Evolutionary conservation across 2,113 vertebrate species (phyloP), one percentile per base, ranked within the genome.

Genomic region (Serinus canaria): DNA sequence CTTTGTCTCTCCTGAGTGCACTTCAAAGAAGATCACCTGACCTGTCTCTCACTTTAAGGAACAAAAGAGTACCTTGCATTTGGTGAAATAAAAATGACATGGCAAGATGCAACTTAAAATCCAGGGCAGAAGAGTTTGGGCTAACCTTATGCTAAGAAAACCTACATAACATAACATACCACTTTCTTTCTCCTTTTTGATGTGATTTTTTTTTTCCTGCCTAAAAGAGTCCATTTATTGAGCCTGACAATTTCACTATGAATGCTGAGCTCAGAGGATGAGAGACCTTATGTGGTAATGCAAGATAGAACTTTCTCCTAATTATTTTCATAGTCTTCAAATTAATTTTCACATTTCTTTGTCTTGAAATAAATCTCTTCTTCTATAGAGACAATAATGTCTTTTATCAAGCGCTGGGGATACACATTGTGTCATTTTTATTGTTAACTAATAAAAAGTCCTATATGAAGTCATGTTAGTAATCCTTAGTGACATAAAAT

Each of bases 1-100:
- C 47, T 68, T 86, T 2, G 0, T 17, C 47, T 95, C 53, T 95
- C 20, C 35, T 11, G 15, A 83, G 15, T 20, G n/a, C 56, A 70
- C 58, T 37, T 25, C 76, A 92, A 83, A 93, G 53, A 91, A 96
- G 75, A 97, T 95, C 82, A 96, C 84, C 85, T 89, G 87, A 63
- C 55, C 69, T 94, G 49, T 39, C 58, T 95, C 33, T 92, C 46
- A 20, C 80, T 89, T 95, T 83, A 83, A 90, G 89, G 83, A 97
- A 74, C 17, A 86, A 78, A 49, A 67, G 25, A 82, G 63, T 93
- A 47, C 59, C 33, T 96, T 4, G 1, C 13, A 30, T 58, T 16
- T 69, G 44, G 91, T 86, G 39, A 87, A 74, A 86, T 64, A 60
- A 85, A 95, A 95, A 91, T 52, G 9, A 10, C 55, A 89, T 21